phyloP scores from a whole-genome alignment of 2,113 vertebrate genomes.

The Tetrao urogallus region DNA sequence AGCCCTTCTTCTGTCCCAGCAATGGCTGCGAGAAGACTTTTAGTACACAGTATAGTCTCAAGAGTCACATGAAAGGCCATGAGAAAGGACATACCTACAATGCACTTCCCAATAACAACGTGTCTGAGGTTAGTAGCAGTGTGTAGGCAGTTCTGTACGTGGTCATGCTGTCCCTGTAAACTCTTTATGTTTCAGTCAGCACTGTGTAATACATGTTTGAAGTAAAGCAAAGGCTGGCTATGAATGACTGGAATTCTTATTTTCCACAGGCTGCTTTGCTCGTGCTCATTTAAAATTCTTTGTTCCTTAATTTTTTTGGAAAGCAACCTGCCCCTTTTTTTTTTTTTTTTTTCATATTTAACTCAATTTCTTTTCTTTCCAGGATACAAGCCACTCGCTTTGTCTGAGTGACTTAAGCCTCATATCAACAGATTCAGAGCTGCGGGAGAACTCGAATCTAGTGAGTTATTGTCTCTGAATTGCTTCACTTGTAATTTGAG shows the following conservation, averaged over 20 bases:
- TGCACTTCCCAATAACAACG: slow-evolving; percentile 82
- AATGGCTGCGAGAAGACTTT: slow-evolving; percentile 97
- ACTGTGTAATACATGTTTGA: neutral
- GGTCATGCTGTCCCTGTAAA: neutral
- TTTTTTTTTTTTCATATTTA: neutral
- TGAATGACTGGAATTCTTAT: neutral
- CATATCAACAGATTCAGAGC: slow-evolving; percentile 94
- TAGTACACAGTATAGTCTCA: slow-evolving; percentile 96
- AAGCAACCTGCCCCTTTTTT: neutral
- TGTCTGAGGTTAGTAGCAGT: slow-evolving; percentile 86
- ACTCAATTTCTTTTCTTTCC: neutral
- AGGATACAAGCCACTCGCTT: slow-evolving; percentile 97
- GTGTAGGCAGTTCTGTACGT: neutral
- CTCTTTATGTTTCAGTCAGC: neutral
- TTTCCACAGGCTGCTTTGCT: neutral
- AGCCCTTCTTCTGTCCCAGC: slow-evolving; percentile 96
- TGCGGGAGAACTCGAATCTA: slow-evolving; percentile 88
- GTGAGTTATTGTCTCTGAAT: slow-evolving; percentile 78
- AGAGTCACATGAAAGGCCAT: slow-evolving; percentile 97
- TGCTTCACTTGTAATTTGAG: neutral
- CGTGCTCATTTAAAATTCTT: neutral
- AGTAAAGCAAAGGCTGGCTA: neutral
- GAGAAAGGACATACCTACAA: slow-evolving; percentile 88
- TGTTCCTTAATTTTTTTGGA: neutral
- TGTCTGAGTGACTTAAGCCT: slow-evolving; percentile 97